Conservation (phyloP, 2,888 invertebrate species). For the Myopa testacea region DNA sequence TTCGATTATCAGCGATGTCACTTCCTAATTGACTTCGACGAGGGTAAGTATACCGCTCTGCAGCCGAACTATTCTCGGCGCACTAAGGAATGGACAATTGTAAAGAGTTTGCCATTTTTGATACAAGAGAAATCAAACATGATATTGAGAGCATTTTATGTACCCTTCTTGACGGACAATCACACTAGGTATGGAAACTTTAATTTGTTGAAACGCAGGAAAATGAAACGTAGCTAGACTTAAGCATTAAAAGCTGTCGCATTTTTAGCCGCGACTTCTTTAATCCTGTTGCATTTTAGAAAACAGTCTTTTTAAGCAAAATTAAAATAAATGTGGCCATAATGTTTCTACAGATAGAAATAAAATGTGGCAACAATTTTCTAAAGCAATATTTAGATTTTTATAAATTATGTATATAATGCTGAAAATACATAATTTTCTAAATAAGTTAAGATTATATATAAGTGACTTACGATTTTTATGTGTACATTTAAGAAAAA, state of each 20-base stretch:
- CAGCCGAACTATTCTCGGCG: conserved; percentile 85
- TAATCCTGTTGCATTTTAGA: not conserved
- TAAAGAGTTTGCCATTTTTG: conserved; percentile 80
- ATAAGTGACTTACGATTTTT: not conserved
- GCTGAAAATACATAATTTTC: not conserved
- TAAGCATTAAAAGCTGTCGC: not conserved
- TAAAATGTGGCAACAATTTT: not conserved
- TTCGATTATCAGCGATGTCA: conserved; percentile 82
- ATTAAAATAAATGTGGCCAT: not conserved
- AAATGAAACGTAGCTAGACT: conserved; percentile 51
- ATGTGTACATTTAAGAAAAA: conserved; percentile 10
- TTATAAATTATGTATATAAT: not conserved
- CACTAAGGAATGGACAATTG: conserved; percentile 77
- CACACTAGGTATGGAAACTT: conserved; percentile 79
- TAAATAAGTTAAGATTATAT: not conserved
- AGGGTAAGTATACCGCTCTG: conserved; percentile 74
- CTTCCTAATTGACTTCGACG: conserved; percentile 86
- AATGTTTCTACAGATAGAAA: not conserved
- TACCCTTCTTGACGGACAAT: conserved; percentile 80
- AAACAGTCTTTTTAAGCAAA: not conserved
- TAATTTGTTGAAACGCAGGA: conserved; percentile 73
- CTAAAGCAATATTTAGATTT: conserved; percentile 27
- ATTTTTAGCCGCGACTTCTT: not conserved
- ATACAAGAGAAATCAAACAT: conserved; percentile 80
- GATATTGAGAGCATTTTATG: conserved; percentile 86